phyloP scores from a whole-genome alignment of 1,140 invertebrate genomes.

The Chrysoperla carnea region DNA sequence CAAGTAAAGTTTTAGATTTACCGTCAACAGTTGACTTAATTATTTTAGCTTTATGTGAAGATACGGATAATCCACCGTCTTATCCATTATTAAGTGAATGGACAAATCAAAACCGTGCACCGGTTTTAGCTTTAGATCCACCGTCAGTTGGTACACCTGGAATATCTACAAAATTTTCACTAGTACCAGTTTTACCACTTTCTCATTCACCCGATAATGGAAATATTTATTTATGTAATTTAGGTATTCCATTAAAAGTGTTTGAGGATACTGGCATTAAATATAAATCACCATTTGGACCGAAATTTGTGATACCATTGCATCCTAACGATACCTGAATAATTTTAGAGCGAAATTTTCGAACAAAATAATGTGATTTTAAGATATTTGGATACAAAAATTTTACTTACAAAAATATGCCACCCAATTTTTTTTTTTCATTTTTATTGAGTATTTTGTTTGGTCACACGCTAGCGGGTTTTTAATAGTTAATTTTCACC shows the following conservation, averaged over 20 bases:
- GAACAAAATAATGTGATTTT: no score
- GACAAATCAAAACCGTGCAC: slow-evolving; percentile 54
- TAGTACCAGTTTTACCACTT: slow-evolving; percentile 57
- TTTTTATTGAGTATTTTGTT: no score
- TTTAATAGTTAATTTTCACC: no score
- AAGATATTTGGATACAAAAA: no score
- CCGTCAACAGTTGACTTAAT: slow-evolving; percentile 48
- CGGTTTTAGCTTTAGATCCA: slow-evolving; percentile 65
- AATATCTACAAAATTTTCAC: slow-evolving; percentile 52
- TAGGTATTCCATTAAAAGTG: slow-evolving; percentile 61
- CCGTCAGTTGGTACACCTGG: slow-evolving; percentile 45
- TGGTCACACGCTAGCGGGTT: no score
- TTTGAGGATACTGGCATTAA: slow-evolving; percentile 58
- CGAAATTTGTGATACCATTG: slow-evolving; percentile 72
- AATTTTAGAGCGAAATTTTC: no score
- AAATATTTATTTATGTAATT: slow-evolving; percentile 72
- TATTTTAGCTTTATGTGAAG: slow-evolving; percentile 40
- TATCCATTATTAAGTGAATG: slow-evolving; percentile 36
- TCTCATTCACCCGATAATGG: slow-evolving; percentile 50
- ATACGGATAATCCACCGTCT: slow-evolving; percentile 16
- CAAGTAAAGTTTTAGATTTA: slow-evolving; percentile 32
- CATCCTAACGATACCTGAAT: slow-evolving; percentile 35
- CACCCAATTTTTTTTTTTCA: no score
- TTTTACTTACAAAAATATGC: no score
- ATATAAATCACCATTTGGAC: slow-evolving; percentile 76